Evolutionary conservation across 1,140 invertebrate species (phyloP).

Genomic region (Pseudobourletiella spinata): DNA sequence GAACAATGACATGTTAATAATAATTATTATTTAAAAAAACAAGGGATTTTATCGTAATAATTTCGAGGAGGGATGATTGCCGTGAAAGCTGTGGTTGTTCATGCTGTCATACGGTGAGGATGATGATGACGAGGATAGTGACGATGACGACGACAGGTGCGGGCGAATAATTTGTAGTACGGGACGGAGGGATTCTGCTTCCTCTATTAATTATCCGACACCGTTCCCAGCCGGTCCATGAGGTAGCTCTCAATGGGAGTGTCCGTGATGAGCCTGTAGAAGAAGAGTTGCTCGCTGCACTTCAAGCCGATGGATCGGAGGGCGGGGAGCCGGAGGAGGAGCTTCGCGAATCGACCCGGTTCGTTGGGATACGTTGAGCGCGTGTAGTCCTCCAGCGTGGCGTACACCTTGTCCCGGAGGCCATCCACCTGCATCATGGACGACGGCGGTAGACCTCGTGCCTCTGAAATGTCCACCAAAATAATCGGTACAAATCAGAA

Average conservation of each 20-base stretch:
- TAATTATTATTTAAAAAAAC: too few relatives aligned
- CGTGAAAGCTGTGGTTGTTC: too few relatives aligned
- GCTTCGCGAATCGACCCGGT: slow-evolving; percentile 86
- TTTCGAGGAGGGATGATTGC: too few relatives aligned
- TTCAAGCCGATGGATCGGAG: slow-evolving; percentile 91
- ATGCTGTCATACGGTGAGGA: too few relatives aligned
- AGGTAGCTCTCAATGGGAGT: slow-evolving; percentile 60
- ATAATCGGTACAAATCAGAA: too few relatives aligned
- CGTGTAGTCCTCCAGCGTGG: slow-evolving; percentile 88
- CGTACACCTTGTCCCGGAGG: slow-evolving; percentile 87
- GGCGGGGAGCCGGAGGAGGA: slow-evolving; percentile 83
- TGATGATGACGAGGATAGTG: too few relatives aligned
- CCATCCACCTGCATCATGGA: slow-evolving; percentile 72
- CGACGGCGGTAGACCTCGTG: slow-evolving; percentile 63
- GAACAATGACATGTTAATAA: too few relatives aligned
- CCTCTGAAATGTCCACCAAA: slow-evolving; percentile 50
- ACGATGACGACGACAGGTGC: too few relatives aligned
- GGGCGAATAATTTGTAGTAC: too few relatives aligned
- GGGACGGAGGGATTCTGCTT: too few relatives aligned
- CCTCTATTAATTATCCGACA: slow-evolving; percentile 43
- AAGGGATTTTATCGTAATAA: too few relatives aligned
- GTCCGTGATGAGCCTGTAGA: slow-evolving; percentile 82
- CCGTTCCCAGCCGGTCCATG: slow-evolving; percentile 58
- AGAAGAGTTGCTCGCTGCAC: slow-evolving; percentile 91
- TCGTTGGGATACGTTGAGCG: slow-evolving; percentile 76